A percentile compares a stretch with the other conserved stretches of the same genome.
Evolutionary conservation across 2,113 vertebrate genomes (phyloP).

Genomic region (Macquaria ambigua): DNA sequence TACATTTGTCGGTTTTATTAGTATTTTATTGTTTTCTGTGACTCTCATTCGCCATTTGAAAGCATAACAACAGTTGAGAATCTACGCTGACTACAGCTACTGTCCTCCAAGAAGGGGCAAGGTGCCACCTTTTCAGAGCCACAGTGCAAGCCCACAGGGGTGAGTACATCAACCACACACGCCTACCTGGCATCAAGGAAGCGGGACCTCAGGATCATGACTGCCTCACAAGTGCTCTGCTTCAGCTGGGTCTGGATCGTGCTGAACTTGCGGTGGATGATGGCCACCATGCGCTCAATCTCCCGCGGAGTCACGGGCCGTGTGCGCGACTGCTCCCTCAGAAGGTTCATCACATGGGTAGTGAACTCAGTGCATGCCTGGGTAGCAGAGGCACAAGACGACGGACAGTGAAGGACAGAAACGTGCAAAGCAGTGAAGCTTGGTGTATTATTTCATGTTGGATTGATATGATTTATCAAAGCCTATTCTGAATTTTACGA

Average conservation of each 20-base stretch:
- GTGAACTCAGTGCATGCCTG: slow-evolving; percentile 94
- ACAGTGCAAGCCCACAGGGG: not conserved
- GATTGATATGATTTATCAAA: not conserved
- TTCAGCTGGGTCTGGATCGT: slow-evolving; percentile 94
- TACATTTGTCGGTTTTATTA: not conserved
- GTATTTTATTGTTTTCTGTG: not conserved
- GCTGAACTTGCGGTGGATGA: slow-evolving; percentile 95
- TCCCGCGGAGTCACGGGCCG: slow-evolving; percentile 92
- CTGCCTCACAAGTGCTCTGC: slow-evolving; percentile 93
- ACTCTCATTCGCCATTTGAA: not conserved
- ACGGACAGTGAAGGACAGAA: slow-evolving; percentile 26
- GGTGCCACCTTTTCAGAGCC: not conserved
- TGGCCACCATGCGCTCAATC: slow-evolving; percentile 94
- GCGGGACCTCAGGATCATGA: slow-evolving; percentile 93
- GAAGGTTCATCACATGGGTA: slow-evolving; percentile 94
- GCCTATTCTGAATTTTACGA: not conserved
- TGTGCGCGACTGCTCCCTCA: slow-evolving; percentile 92
- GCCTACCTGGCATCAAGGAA: slow-evolving; percentile 91
- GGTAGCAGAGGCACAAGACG: not conserved
- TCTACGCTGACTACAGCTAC: not conserved
- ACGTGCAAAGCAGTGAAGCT: not conserved
- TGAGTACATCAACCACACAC: not conserved
- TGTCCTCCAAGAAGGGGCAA: not conserved
- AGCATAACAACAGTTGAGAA: not conserved
- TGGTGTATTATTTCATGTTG: not conserved